phyloP scores from a whole-genome alignment of 2,113 vertebrate genomes.

The Upupa epops region DNA sequence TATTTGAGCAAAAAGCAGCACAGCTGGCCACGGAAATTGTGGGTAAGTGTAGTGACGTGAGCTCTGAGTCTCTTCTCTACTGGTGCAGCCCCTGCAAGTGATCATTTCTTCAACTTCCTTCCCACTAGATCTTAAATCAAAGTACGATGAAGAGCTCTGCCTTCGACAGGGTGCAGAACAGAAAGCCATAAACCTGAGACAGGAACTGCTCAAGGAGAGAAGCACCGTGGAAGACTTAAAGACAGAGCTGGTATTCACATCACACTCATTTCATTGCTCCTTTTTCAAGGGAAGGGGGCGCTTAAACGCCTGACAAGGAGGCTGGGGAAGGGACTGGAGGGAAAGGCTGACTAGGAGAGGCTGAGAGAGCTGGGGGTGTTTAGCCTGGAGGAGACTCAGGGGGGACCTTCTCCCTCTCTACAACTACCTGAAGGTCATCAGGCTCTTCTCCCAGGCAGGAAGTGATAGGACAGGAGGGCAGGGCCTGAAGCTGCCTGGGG shows the following conservation, averaged over 20 bases:
- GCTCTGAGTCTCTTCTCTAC: not conserved
- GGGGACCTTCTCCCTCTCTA: too few species aligned
- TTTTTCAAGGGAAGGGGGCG: not conserved
- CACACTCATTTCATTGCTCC: not conserved
- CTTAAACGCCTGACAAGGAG: too few species aligned
- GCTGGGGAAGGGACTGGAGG: too few species aligned
- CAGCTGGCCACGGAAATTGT: slow-evolving; percentile 96
- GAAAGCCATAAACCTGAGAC: slow-evolving; percentile 77
- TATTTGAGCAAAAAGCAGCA: slow-evolving; percentile 98
- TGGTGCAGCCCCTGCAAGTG: not conserved
- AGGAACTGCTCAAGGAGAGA: slow-evolving; percentile 85
- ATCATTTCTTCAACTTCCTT: not conserved
- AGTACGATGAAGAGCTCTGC: slow-evolving; percentile 93
- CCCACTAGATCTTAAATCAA: slow-evolving; percentile 89
- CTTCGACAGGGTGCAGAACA: slow-evolving; percentile 86
- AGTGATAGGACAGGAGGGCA: too few species aligned
- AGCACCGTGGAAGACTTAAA: slow-evolving; percentile 83
- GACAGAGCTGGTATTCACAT: slow-evolving; percentile 88
- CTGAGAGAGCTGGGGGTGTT: too few species aligned
- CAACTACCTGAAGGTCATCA: too few species aligned
- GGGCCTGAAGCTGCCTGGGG: too few species aligned
- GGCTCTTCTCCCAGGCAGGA: too few species aligned
- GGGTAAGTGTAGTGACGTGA: slow-evolving; percentile 77
- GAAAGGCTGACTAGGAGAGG: too few species aligned
- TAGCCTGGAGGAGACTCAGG: too few species aligned